phyloP scores from a whole-genome alignment of 2,113 vertebrate species.

The Anhinga rufa region DNA sequence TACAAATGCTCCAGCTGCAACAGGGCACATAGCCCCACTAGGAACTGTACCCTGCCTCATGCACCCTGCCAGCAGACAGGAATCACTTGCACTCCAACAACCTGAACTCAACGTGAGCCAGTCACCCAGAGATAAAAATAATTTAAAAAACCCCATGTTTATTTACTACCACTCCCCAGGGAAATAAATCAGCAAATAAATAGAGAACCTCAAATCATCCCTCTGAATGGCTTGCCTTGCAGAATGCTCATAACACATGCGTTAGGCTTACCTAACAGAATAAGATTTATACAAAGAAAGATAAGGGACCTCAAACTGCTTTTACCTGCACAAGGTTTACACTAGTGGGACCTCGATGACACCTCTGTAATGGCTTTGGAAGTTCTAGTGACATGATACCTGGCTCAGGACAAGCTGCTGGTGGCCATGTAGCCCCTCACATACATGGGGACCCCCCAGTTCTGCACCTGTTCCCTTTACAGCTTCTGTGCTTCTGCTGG shows the following conservation, averaged over 20 bases:
- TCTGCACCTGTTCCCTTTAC: accelerated
- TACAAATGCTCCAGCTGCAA: background rate
- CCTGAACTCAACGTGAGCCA: background rate
- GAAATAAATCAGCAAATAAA: background rate
- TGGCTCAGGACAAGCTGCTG: background rate
- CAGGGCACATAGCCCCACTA: background rate
- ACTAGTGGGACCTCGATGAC: background rate
- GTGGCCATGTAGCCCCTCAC: background rate
- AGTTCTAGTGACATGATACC: background rate
- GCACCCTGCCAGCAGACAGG: background rate
- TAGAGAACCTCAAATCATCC: background rate
- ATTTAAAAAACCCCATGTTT: background rate
- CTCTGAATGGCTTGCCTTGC: background rate
- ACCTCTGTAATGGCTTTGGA: background rate
- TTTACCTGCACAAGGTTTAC: background rate
- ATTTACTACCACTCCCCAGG: background rate
- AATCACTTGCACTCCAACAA: background rate
- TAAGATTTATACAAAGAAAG: background rate
- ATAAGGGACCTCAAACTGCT: background rate
- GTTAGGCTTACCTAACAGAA: background rate
- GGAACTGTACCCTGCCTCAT: background rate
- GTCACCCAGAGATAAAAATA: background rate
- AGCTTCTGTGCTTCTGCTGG: background rate
- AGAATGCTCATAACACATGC: background rate
- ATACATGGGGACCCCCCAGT: accelerated